Conservation (phyloP, 2,113 vertebrate species). For the Psilopsiagon aymara region DNA sequence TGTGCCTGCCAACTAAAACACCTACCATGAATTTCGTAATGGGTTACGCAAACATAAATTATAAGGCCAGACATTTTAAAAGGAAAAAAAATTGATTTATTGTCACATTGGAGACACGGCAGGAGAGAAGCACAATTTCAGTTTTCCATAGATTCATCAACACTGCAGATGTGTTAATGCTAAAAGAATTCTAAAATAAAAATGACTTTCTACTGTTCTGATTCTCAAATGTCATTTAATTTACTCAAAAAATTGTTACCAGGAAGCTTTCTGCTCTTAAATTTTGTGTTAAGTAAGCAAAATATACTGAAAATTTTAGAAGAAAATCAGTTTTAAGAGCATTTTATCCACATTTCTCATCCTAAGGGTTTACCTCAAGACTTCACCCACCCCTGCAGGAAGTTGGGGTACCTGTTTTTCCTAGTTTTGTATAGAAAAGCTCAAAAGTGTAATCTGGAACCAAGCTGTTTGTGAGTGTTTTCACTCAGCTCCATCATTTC, state of each 20-base stretch:
- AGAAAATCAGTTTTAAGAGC: not conserved
- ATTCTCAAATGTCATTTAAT: conserved; percentile 55
- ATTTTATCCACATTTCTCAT: not conserved
- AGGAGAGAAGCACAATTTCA: conserved; percentile 82
- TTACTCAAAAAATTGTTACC: conserved; percentile 55
- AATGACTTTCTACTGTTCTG: conserved; percentile 50
- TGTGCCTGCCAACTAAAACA: conserved; percentile 85
- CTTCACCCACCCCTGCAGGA: not conserved
- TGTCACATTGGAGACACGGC: conserved; percentile 82
- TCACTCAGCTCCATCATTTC: not conserved
- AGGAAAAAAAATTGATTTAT: conserved; percentile 89
- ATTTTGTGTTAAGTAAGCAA: not conserved
- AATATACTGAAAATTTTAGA: not conserved
- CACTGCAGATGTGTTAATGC: conserved; percentile 82
- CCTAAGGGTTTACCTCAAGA: not conserved
- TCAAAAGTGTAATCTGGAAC: not conserved
- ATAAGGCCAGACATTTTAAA: conserved; percentile 88
- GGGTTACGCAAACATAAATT: conserved; percentile 91
- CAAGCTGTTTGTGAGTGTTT: not conserved
- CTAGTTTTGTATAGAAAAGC: not conserved
- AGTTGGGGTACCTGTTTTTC: not conserved
- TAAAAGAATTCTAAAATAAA: conserved; percentile 82
- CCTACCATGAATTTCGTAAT: conserved; percentile 89
- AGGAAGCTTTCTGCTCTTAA: not conserved
- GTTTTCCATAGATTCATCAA: conserved; percentile 90